Percentiles rank a stretch among this genome's conserved stretches.
phyloP scores from a whole-genome alignment of 1,140 invertebrate genomes.

The Rhyacophila brunnea region DNA sequence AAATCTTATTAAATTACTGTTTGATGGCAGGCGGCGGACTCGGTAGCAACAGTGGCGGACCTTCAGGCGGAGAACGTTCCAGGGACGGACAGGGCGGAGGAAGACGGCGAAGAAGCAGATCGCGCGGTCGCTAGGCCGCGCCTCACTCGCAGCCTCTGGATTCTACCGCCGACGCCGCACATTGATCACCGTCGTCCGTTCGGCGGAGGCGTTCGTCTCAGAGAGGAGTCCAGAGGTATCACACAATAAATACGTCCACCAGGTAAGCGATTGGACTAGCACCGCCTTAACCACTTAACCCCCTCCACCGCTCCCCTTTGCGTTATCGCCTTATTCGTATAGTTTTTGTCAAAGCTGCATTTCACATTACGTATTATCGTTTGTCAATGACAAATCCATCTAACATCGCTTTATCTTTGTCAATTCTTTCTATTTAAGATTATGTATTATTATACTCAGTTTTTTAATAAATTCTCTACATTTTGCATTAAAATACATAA shows the following conservation, averaged over 20 bases:
- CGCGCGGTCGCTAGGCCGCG: conserved; percentile 23
- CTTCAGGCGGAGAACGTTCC: conserved; percentile 20
- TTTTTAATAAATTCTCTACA: no score
- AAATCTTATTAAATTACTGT: not conserved
- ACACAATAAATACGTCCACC: conserved; percentile 27
- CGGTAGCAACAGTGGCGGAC: not conserved
- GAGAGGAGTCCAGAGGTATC: conserved; percentile 31
- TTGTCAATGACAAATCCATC: no score
- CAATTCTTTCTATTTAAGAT: no score
- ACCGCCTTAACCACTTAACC: not conserved
- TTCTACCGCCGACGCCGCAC: conserved; percentile 13
- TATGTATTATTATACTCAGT: no score
- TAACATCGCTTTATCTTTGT: no score
- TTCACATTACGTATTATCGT: no score
- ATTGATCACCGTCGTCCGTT: conserved; percentile 5
- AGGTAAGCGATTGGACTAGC: conserved; percentile 23
- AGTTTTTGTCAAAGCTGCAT: no score
- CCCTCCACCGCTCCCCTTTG: not conserved
- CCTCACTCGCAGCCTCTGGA: not conserved
- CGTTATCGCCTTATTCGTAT: not conserved
- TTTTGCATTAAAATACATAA: no score
- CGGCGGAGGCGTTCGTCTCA: not conserved
- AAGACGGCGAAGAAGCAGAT: conserved; percentile 27
- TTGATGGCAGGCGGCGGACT: conserved; percentile 1
- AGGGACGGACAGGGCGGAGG: conserved; percentile 21